Conservation (phyloP, 1,140 invertebrate genomes). For the Pachyrhynchus sulphureomaculatus region DNA sequence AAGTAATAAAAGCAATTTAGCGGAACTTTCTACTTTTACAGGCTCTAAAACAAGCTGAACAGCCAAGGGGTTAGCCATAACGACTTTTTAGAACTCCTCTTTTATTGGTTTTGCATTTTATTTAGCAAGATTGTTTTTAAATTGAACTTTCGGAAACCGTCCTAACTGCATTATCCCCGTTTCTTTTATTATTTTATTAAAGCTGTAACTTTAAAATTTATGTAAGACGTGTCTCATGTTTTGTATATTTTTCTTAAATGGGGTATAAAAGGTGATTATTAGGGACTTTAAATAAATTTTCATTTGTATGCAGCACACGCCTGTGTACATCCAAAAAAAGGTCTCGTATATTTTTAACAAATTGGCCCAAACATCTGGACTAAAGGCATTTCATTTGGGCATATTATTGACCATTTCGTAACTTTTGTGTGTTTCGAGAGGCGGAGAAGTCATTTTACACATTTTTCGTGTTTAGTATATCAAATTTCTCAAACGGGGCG, state of each 20-base stretch:
- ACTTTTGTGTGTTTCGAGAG: slow-evolving; percentile 32
- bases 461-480: slow-evolving; percentile 18
- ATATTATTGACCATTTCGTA: slow-evolving; percentile 35
- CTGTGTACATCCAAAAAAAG: slow-evolving; percentile 1
- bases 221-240: background rate
- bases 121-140: slow-evolving; percentile 3
- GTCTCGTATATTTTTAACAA: slow-evolving; percentile 26
- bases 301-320: slow-evolving; percentile 2
- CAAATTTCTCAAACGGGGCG: slow-evolving; percentile 27
- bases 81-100: background rate
- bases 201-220: background rate
- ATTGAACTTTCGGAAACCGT: slow-evolving; percentile 1
- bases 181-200: background rate
- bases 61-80: slow-evolving; percentile 14
- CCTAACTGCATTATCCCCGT: background rate
- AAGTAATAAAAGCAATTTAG: slow-evolving; percentile 28
- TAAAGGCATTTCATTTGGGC: slow-evolving; percentile 30
- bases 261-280: slow-evolving; percentile 1
- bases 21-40: slow-evolving; percentile 25
- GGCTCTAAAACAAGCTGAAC: slow-evolving; percentile 16
- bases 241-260: slow-evolving; percentile 10
- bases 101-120: slow-evolving; percentile 4
- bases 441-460: slow-evolving; percentile 39
- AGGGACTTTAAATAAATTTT: background rate
- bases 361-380: slow-evolving; percentile 39